Base-by-base conservation (phyloP, 2,888 invertebrate genomes). In the Meteorus colon region DNA sequence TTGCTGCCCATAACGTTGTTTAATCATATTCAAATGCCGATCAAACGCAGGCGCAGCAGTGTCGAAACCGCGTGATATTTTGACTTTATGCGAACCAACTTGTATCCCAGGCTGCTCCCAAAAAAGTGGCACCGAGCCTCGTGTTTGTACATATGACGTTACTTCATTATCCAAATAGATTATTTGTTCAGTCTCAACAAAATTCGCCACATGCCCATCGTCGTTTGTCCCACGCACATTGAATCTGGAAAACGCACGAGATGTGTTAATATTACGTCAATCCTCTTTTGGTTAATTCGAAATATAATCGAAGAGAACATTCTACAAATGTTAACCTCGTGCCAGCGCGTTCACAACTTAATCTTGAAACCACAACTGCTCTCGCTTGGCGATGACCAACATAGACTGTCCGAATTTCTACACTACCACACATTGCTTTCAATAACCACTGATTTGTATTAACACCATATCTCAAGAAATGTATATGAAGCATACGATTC, bases 31-130 rank as follows among this genome's bases (percentile, higher is more conserved):
- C 90, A 99, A 93, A 89, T 99, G 98, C 63, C 97, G 93, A 85
- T 98, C 96, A 89, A 97, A 98, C 0, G 98, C 98, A 76, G 98
- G 95, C 5, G 95, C 94, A 1, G 98, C 97, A 1, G 98, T 95
- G 90, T 99, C 98, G 89, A 96, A 96, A 0, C 98, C 98, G 66
- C 99, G 93, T 0, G 98, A 98, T 91, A 99, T 94, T 90, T 97
- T 96, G 0, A 99, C 98, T 91, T 98, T 99, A 90, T 99, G 99
- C 0, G 99, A 98, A 12, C 99, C 99, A 51, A 99, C 98, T 91
- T 98, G 97, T 14, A 99, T 95, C 12, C 99, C 99, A 0, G 99
- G 98, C 88, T 99, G 99, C 88, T 99, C 99, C 98, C 99, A 99
- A 91, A 99, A 99, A 29, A 99, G 91, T 0, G 99, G 99, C 0